Evolutionary conservation across 2,888 invertebrate species (phyloP), one percentile per base, ranked within the genome.

Genomic region (Uloborus plumipes): DNA sequence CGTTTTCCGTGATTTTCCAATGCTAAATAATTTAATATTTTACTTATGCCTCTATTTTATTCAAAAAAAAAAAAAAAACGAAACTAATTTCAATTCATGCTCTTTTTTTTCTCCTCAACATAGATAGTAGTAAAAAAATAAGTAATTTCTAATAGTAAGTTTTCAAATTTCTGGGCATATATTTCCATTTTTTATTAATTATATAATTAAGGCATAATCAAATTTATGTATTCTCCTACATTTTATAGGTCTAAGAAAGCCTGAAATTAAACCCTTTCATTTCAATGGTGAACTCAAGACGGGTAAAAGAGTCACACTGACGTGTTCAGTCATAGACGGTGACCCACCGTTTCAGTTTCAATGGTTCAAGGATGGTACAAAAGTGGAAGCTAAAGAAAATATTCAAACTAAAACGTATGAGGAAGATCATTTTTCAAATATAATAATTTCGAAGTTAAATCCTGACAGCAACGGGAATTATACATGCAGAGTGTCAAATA

Each of bases 321-420:
- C 67, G 13, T 85, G 84, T 58, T 39, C 83, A 11, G 78, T 85
- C 14, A 69, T 76, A 6, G 69, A 82, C 20, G 85, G 85, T 0
- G 62, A 73, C 58, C 61, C 74, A 13, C 86, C 86, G 3, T 81
- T 85, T 16, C 16, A 14, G 6, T 84, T 85, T 67, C 26, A 18
- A 7, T 86, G 86, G 86, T 53, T 58, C n/a, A 85, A 84, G 76
- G 81, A 85, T 61, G 81, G 26, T 0, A 22, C 7, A 18, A 49
- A 39, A 31, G 15, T 67, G 26, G 14, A 51, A 18, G 49, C n/a
- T 1, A 39, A 18, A 15, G 22, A 20, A 18, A 64, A 65, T 16
- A 53, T 73, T 2, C 39, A 18, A 1, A 47, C 31, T 0, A 59
- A 50, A 20, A 58, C 73, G 14, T 20, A 67, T 26, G 14, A 49